Evolutionary conservation across 2,888 invertebrate species (phyloP).

Genomic region (Beris chalybata): DNA sequence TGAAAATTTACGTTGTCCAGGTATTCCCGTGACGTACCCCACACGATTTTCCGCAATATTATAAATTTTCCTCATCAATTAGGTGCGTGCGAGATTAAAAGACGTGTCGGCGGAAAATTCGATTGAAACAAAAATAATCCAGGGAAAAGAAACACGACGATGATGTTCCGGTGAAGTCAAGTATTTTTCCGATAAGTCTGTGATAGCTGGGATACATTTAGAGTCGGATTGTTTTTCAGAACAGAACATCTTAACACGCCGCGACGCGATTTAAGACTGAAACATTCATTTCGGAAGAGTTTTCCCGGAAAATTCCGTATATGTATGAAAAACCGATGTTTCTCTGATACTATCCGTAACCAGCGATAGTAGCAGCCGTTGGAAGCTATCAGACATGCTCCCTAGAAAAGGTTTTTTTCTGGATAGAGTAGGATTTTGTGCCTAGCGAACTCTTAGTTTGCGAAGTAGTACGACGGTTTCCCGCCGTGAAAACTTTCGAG

Average conservation of each 20-base stretch:
- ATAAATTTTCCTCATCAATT: too few species aligned
- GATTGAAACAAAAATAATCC: too few species aligned
- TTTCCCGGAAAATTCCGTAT: slow-evolving; percentile 28
- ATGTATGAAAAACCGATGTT: slow-evolving; percentile 21
- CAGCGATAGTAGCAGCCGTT: slow-evolving; percentile 16
- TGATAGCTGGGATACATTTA: too few species aligned
- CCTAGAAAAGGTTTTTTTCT: slow-evolving; percentile 3
- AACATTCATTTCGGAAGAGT: slow-evolving; percentile 51
- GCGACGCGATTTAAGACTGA: slow-evolving; percentile 56
- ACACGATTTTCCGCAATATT: too few species aligned
- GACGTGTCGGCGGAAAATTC: too few species aligned
- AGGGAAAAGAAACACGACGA: too few species aligned
- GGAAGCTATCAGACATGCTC: slow-evolving; percentile 32
- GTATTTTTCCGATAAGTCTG: too few species aligned
- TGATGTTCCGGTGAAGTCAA: too few species aligned
- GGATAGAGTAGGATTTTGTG: slow-evolving; percentile 5
- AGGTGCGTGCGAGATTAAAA: too few species aligned
- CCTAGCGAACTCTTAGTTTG: slow-evolving; percentile 12
- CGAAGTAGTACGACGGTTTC: slow-evolving; percentile 2
- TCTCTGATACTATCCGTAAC: slow-evolving; percentile 2
- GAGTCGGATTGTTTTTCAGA: background rate
- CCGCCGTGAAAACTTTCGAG: background rate
- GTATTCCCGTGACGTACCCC: too few species aligned
- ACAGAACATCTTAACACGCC: slow-evolving; percentile 53
- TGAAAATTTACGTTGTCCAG: too few species aligned